phyloP scores from a whole-genome alignment of 2,888 invertebrate species.

The Creontiades dilutus region DNA sequence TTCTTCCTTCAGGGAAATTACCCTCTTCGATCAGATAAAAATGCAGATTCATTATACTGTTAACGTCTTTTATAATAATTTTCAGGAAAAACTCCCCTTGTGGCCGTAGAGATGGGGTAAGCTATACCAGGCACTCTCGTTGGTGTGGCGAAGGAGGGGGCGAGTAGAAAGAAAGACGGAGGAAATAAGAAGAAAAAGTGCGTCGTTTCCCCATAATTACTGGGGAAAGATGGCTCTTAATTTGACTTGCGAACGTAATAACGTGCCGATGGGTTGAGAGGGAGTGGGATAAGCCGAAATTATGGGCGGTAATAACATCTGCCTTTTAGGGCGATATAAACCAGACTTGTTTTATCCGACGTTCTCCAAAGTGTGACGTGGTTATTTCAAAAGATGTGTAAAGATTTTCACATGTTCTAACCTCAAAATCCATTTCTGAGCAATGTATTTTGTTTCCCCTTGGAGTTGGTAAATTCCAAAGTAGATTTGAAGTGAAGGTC shows the following conservation, averaged over 20 bases:
- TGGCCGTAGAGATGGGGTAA: background rate
- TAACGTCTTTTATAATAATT: constrained; percentile 42
- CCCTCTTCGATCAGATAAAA: constrained; percentile 35
- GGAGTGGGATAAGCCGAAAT: background rate
- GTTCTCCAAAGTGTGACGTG: too few relatives aligned
- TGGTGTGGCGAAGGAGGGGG: background rate
- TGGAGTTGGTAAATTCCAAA: too few relatives aligned
- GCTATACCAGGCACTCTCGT: background rate
- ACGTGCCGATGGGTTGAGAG: background rate
- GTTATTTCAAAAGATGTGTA: too few relatives aligned
- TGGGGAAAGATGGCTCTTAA: constrained; percentile 17
- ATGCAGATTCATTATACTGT: constrained; percentile 36
- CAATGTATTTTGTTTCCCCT: too few relatives aligned
- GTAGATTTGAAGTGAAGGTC: too few relatives aligned
- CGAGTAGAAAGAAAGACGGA: too few relatives aligned
- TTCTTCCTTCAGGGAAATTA: background rate
- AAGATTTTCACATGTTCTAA: too few relatives aligned
- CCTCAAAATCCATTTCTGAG: too few relatives aligned
- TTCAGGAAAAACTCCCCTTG: background rate
- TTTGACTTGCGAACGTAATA: constrained; percentile 35
- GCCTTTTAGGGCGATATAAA: background rate
- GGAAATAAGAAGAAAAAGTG: background rate
- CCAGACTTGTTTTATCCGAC: background rate
- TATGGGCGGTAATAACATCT: background rate
- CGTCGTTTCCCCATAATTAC: constrained; percentile 36